Evolutionary conservation across 2,888 invertebrate genomes (phyloP).

Genomic region (Spialia ferax): DNA sequence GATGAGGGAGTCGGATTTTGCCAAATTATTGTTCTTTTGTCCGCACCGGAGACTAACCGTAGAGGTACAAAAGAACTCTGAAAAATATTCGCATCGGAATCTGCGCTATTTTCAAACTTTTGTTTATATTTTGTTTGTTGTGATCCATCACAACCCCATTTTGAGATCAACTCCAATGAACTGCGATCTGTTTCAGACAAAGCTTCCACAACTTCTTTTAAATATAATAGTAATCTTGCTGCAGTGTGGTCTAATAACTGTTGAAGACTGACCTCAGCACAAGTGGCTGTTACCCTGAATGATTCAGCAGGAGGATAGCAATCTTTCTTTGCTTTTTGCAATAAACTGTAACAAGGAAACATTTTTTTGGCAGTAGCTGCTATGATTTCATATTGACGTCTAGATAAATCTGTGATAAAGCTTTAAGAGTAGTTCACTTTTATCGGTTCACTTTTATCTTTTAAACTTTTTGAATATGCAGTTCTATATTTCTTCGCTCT

Average conservation of each 20-base stretch:
- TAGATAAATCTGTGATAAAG: no score
- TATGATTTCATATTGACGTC: no score
- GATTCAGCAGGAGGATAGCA: slow-evolving; percentile 25
- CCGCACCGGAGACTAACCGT: neutral
- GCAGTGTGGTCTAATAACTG: slow-evolving; percentile 1
- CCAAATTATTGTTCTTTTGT: neutral
- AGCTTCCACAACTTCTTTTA: neutral
- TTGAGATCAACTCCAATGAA: neutral
- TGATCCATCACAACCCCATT: slow-evolving; percentile 2
- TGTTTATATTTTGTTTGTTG: neutral
- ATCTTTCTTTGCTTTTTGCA: slow-evolving; percentile 18
- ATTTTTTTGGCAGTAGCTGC: no score
- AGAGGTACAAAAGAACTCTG: neutral
- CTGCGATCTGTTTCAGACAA: neutral
- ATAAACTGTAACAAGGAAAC: slow-evolving; percentile 9
- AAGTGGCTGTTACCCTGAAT: slow-evolving; percentile 2
- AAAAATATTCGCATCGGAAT: neutral
- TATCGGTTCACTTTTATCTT: no score
- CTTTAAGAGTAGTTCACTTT: no score
- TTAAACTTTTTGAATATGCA: no score
- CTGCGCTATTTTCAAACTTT: neutral
- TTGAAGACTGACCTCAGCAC: neutral
- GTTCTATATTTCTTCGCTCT: no score
- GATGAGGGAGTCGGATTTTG: slow-evolving; percentile 2
- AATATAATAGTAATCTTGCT: neutral